Evolutionary conservation across 2,888 invertebrate genomes (phyloP).

Genomic region (Lycaena phlaeas): DNA sequence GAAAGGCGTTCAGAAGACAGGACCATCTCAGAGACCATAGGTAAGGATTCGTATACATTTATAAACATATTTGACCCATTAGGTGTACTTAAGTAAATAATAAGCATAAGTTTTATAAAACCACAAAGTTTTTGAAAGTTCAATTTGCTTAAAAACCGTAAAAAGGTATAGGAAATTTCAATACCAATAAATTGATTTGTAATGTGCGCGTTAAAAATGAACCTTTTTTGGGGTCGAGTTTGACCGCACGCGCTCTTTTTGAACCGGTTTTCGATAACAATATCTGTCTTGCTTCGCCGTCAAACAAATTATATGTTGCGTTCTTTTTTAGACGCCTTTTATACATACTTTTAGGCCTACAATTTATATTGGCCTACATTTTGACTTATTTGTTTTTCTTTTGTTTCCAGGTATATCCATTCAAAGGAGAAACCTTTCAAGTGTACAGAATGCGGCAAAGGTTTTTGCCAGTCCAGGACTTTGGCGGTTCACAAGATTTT

Average conservation of each 20-base stretch:
- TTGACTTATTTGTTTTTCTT: slow-evolving; percentile 9
- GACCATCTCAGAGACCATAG: slow-evolving; percentile 94
- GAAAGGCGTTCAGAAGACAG: slow-evolving; percentile 95
- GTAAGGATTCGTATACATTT: slow-evolving; percentile 49
- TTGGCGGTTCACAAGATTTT: slow-evolving; percentile 96
- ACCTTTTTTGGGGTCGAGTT: slow-evolving; percentile 70
- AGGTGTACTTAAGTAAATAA: neutral
- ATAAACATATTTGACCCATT: slow-evolving; percentile 10
- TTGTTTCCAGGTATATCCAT: slow-evolving; percentile 93
- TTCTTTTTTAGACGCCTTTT: slow-evolving; percentile 64
- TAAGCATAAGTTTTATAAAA: no score
- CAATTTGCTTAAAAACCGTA: no score
- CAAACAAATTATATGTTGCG: slow-evolving; percentile 72
- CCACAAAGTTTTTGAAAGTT: no score
- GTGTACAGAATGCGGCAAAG: slow-evolving; percentile 96
- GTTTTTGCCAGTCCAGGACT: slow-evolving; percentile 97
- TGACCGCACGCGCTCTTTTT: slow-evolving; percentile 61
- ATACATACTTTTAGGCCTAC: slow-evolving; percentile 15
- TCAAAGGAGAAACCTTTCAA: slow-evolving; percentile 99
- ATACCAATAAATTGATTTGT: slow-evolving; percentile 1
- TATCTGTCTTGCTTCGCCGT: slow-evolving; percentile 68
- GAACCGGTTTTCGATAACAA: slow-evolving; percentile 67
- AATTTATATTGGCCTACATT: slow-evolving; percentile 5
- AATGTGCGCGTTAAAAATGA: slow-evolving; percentile 38
- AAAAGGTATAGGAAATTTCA: no score